These are phyloP conservation scores for Drosophila melanogaster DNA, from an alignment of 1,140 invertebrate species.

Conservation along the genomic window DNA sequence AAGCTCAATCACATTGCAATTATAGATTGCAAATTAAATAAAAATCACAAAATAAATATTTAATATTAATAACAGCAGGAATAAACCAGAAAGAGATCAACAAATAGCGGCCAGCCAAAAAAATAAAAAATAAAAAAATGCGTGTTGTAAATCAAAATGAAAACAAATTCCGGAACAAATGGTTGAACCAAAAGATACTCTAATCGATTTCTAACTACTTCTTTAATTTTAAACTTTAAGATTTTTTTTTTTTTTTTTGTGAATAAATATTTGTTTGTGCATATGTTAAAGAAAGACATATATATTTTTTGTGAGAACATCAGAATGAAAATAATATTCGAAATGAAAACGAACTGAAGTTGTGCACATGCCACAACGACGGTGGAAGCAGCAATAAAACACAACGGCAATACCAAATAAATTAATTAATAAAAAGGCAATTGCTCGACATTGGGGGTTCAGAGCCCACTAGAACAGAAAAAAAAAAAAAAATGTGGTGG, in stretches of 20 bases:
- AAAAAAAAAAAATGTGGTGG: neutral
- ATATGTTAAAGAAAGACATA: too few relatives aligned
- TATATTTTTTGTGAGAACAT: neutral
- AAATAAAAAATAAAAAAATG: neutral
- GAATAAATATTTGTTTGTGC: too few relatives aligned
- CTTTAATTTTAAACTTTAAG: too few relatives aligned
- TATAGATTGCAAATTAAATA: constrained; percentile 81
- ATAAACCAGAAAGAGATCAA: constrained; percentile 30
- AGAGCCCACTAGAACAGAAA: neutral
- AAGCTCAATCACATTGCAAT: constrained; percentile 72
- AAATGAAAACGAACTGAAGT: constrained; percentile 35
- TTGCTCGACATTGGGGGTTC: constrained; percentile 2
- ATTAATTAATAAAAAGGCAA: constrained; percentile 80
- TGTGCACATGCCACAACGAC: neutral
- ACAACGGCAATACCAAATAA: constrained; percentile 59
- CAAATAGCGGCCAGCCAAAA: constrained; percentile 43
- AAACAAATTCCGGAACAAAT: constrained; percentile 15
- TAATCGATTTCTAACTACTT: too few relatives aligned
- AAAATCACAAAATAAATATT: constrained; percentile 80
- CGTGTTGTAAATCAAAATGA: constrained; percentile 26
- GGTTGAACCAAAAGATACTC: neutral
- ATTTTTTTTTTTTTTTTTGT: too few relatives aligned
- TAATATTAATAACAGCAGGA: constrained; percentile 73
- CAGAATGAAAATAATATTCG: constrained; percentile 21
- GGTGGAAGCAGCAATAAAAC: neutral